Base-by-base conservation (phyloP, 2,797 vertebrate species). In the Karalla daura region DNA sequence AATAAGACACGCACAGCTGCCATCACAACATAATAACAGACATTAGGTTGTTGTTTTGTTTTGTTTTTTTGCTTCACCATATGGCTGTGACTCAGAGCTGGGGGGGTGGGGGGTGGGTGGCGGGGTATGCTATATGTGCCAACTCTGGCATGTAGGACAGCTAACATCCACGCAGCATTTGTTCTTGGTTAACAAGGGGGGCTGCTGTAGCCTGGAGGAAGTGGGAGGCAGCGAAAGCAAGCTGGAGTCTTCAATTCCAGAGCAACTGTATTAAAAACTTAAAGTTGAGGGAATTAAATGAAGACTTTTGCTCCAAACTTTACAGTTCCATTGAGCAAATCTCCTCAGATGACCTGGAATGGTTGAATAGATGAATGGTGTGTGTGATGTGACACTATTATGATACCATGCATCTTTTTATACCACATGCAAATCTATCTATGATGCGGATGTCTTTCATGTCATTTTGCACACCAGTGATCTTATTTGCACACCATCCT, bases 81-180 rank as follows among this genome's bases (percentile, higher is more conserved):
- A 78, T 78, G 82, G 78, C 41, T 8, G 25, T 50, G 64, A 58
- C 33, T 79, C 60, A 56, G 47, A 79, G 73, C 67, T 63, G 6
- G 46, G 27, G 61, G 70, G 58, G n/a, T n/a, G n/a, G n/a, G n/a
- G n/a, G n/a, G n/a, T n/a, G n/a, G n/a, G n/a, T n/a, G n/a, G n/a
- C n/a, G n/a, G n/a, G 53, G 20, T 45, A 15, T 28, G 70, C 49
- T 70, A 27, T 43, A 56, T 56, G n/a, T n/a, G 64, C 63, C 78
- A 56, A 25, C 47, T 74, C 63, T 74, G 81, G 76, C 79, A 70
- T 49, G 68, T 5, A 64, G 36, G 71, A 82, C 75, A 49, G 55
- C 51, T 9, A 74, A 79, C 73, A 70, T 56, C 67, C 54, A 63
- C 70, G 24, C 27, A 63, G 40, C 63, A 70, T 75, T 78, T 77